These are phyloP conservation scores for Spea hammondii DNA, from an alignment of 2,797 vertebrate species.

Conservation along the genomic window DNA sequence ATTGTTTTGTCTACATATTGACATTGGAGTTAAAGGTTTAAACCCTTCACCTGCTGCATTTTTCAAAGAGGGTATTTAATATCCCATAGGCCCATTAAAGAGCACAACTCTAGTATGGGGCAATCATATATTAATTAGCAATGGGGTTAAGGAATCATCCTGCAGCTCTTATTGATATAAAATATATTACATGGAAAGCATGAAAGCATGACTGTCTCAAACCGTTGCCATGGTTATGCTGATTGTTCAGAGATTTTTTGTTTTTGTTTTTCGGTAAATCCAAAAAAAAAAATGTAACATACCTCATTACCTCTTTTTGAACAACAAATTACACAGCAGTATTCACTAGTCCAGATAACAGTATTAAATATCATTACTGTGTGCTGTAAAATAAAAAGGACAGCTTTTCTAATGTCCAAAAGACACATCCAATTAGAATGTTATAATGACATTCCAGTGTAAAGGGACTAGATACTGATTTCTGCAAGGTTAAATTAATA, in stretches of 20 bases:
- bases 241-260: constrained; percentile 45
- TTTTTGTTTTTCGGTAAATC: constrained; percentile 26
- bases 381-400: background rate
- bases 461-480: background rate
- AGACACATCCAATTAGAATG: constrained; percentile 32
- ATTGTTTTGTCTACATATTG: too few species aligned
- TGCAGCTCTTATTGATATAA: constrained; percentile 45
- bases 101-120: too few species aligned
- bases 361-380: constrained; percentile 1
- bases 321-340: constrained; percentile 30
- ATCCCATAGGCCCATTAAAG: too few species aligned
- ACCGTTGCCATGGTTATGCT: constrained; percentile 58
- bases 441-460: constrained; percentile 7
- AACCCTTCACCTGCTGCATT: constrained; percentile 1
- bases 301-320: constrained; percentile 29
- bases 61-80: too few species aligned
- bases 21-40: background rate
- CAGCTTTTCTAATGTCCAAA: constrained; percentile 20
- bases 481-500: constrained; percentile 17
- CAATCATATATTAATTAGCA: too few species aligned
- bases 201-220: constrained; percentile 50
- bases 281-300: constrained; percentile 40
- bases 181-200: constrained; percentile 41
- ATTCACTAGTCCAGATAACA: constrained; percentile 12
- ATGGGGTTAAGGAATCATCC: background rate